These are phyloP conservation scores for Drosophila neonasuta DNA, from an alignment of 2,888 invertebrate species.

Conservation along the genomic window DNA sequence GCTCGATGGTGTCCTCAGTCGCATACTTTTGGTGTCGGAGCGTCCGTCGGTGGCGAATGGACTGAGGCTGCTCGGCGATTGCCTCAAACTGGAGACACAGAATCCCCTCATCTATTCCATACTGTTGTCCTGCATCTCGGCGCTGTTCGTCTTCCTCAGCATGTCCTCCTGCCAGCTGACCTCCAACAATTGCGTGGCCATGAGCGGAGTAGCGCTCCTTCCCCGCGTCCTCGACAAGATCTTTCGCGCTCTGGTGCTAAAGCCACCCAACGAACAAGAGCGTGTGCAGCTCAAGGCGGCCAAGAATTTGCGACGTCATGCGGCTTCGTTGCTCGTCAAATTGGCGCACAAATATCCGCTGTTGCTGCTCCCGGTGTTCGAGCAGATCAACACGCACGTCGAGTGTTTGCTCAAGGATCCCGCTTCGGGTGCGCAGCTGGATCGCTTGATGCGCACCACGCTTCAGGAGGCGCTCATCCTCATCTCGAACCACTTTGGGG, in stretches of 20 bases:
- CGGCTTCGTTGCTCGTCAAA: slow-evolving; percentile 94
- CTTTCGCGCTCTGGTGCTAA: slow-evolving; percentile 91
- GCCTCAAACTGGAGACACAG: slow-evolving; percentile 88
- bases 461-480: slow-evolving; percentile 90
- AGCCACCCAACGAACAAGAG: slow-evolving; percentile 85
- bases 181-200: slow-evolving; percentile 84
- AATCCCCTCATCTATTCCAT: slow-evolving; percentile 92
- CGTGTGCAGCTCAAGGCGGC: slow-evolving; percentile 85
- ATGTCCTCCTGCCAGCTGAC: slow-evolving; percentile 92
- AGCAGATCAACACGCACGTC: slow-evolving; percentile 90
- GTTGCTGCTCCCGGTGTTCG: slow-evolving; percentile 92
- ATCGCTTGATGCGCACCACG: slow-evolving; percentile 86
- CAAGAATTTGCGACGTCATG: slow-evolving; percentile 93
- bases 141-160: slow-evolving; percentile 94
- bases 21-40: slow-evolving; percentile 88
- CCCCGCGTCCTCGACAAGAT: slow-evolving; percentile 94
- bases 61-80: slow-evolving; percentile 89
- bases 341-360: slow-evolving; percentile 93
- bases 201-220: slow-evolving; percentile 87
- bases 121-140: slow-evolving; percentile 94
- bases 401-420: slow-evolving; percentile 88
- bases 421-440: slow-evolving; percentile 81
- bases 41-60: slow-evolving; percentile 90
- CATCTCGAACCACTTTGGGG: slow-evolving; percentile 94
- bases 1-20: slow-evolving; percentile 92